Percentiles rank a stretch among this genome's conserved stretches.
Conservation (phyloP, 2,888 invertebrate genomes). For the Amphiduros pacificus region DNA sequence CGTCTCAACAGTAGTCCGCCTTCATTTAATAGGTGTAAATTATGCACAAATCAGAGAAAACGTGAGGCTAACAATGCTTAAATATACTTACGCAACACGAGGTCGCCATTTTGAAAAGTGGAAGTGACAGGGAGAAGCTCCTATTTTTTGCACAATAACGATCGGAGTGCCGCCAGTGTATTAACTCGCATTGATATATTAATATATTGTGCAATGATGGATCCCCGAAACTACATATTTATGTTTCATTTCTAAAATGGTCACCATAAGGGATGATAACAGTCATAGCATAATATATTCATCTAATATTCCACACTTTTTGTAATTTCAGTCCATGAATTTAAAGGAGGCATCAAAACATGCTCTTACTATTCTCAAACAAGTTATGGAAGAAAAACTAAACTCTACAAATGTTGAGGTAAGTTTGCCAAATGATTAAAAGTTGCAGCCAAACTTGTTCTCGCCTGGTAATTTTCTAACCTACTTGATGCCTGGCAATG, state of each 20-base stretch:
- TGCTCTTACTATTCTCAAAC: slow-evolving; percentile 91
- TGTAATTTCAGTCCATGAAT: slow-evolving; percentile 77
- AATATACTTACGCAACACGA: no score
- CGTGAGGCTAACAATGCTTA: no score
- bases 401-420: slow-evolving; percentile 95
- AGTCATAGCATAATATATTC: background rate
- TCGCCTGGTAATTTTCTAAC: no score
- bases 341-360: slow-evolving; percentile 89
- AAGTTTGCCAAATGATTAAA: no score
- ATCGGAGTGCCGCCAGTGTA: background rate
- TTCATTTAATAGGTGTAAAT: no score
- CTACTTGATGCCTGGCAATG: no score
- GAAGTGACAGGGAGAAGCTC: no score
- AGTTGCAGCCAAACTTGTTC: no score
- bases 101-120: no score
- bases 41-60: no score
- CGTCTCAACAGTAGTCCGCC: no score
- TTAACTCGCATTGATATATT: background rate
- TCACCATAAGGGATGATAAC: background rate
- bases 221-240: background rate
- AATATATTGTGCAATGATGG: background rate
- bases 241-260: background rate
- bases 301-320: background rate
- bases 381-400: slow-evolving; percentile 99
- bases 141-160: no score